Evolutionary conservation across 2,797 vertebrate species (phyloP).

Genomic region (Salmo trutta): DNA sequence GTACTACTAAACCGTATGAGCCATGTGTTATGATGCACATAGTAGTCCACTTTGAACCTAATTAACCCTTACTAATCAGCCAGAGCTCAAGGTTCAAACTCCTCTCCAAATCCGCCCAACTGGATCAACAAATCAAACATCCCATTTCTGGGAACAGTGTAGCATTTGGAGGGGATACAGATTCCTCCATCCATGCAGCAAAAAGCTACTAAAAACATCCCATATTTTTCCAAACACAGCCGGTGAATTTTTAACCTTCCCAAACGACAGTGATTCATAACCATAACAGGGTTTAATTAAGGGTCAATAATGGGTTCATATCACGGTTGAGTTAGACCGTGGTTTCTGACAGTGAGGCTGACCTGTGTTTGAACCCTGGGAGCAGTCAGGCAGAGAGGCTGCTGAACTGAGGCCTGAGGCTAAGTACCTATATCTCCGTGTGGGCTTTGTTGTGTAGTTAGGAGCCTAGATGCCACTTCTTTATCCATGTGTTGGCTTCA

Average conservation of each 20-base stretch:
- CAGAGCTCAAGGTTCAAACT: constrained; percentile 3
- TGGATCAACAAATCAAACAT: constrained; percentile 15
- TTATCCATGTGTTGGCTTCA: neutral
- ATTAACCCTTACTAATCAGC: constrained; percentile 18
- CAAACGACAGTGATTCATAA: constrained; percentile 49
- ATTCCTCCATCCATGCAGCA: constrained; percentile 4
- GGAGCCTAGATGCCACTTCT: neutral
- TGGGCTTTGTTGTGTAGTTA: neutral
- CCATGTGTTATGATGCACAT: constrained; percentile 4
- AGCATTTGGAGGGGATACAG: constrained; percentile 18
- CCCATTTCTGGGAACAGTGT: constrained; percentile 34
- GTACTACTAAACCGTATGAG: neutral
- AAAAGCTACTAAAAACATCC: constrained; percentile 22
- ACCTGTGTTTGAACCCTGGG: constrained; percentile 5
- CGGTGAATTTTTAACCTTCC: constrained; percentile 30
- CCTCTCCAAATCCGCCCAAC: constrained; percentile 12
- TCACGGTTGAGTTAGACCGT: constrained; percentile 23
- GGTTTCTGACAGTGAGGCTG: constrained; percentile 19
- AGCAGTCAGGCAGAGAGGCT: constrained; percentile 15
- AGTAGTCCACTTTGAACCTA: constrained; percentile 6
- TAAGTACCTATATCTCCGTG: neutral
- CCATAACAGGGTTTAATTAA: constrained; percentile 46
- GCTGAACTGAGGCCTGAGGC: constrained; percentile 3
- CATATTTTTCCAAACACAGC: constrained; percentile 37
- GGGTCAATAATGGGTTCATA: constrained; percentile 40